Conservation (phyloP, 64 coral and sea anemone species). For the Acropora tenuis region DNA sequence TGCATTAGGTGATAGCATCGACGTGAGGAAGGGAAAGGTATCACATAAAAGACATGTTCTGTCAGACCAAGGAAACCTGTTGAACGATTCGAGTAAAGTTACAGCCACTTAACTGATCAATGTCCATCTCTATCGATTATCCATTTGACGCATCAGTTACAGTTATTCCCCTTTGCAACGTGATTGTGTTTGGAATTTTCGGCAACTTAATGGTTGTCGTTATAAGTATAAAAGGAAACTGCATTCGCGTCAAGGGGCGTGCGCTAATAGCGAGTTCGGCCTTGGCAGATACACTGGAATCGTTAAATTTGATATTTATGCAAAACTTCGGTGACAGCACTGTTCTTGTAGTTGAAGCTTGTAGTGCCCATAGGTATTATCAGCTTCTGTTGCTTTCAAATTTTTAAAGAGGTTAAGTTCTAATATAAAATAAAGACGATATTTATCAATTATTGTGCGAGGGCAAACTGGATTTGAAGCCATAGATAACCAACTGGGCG, state of each 20-base stretch:
- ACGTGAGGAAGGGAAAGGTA: too few species aligned
- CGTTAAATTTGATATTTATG: slow-evolving; percentile 75
- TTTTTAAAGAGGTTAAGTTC: slow-evolving; percentile 41
- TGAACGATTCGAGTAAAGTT: too few species aligned
- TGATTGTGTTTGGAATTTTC: slow-evolving; percentile 64
- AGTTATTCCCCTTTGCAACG: not conserved
- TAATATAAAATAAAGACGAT: too few species aligned
- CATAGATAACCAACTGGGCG: too few species aligned
- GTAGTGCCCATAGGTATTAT: slow-evolving; percentile 42
- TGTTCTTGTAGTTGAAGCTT: slow-evolving; percentile 35
- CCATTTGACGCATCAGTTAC: not conserved
- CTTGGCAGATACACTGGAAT: slow-evolving; percentile 67
- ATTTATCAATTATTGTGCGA: too few species aligned
- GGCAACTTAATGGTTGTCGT: slow-evolving; percentile 70
- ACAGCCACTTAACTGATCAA: too few species aligned
- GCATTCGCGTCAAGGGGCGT: slow-evolving; percentile 35
- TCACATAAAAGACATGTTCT: too few species aligned
- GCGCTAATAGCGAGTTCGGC: not conserved
- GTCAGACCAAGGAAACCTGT: too few species aligned
- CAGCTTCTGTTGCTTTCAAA: slow-evolving; percentile 68
- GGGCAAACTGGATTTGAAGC: too few species aligned
- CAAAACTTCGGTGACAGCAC: not conserved
- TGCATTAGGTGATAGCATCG: too few species aligned
- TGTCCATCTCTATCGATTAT: too few species aligned
- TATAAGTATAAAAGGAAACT: slow-evolving; percentile 18